Percentiles rank a stretch among this genome's conserved stretches.
Conservation (phyloP, 2,888 invertebrate species). For the Zootermopsis nevadensis region DNA sequence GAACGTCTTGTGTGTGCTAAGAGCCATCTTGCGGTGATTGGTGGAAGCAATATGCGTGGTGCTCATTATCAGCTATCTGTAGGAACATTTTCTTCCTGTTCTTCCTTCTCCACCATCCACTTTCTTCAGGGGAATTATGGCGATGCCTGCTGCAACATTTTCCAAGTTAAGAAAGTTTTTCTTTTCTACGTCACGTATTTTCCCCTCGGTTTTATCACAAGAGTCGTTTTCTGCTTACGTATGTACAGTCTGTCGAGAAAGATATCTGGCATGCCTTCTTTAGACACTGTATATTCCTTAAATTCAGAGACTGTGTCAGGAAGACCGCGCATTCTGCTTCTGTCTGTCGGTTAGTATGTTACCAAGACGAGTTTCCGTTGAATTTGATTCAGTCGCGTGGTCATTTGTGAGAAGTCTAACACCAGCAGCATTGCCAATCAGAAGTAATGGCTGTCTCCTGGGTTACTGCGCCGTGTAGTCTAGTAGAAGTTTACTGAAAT, state of each 20-base stretch:
- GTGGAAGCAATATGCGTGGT: conserved; percentile 49
- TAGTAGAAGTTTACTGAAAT: too few species aligned
- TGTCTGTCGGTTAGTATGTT: too few species aligned
- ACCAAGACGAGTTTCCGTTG: too few species aligned
- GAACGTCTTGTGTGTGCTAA: conserved; percentile 16
- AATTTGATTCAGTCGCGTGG: too few species aligned
- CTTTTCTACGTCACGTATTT: conserved; percentile 53
- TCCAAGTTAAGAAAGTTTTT: conserved; percentile 52
- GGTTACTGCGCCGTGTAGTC: too few species aligned
- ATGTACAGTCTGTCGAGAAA: conserved; percentile 45
- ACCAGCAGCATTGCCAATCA: too few species aligned
- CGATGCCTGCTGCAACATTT: conserved; percentile 47
- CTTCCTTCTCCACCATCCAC: conserved; percentile 31
- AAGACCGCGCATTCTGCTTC: too few species aligned
- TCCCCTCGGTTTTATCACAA: conserved; percentile 50
- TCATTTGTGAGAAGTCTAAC: too few species aligned
- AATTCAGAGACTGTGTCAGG: too few species aligned
- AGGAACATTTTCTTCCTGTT: conserved; percentile 40
- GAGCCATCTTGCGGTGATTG: conserved; percentile 43
- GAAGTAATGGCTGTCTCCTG: too few species aligned
- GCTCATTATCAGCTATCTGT: conserved; percentile 49
- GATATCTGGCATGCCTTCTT: background rate
- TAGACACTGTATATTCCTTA: too few species aligned
- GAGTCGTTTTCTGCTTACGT: conserved; percentile 46
- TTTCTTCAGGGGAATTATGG: conserved; percentile 46